These are phyloP conservation scores for Ptychobarbus kaznakovi DNA, from an alignment of 2,797 vertebrate genomes.

Conservation along the genomic window DNA sequence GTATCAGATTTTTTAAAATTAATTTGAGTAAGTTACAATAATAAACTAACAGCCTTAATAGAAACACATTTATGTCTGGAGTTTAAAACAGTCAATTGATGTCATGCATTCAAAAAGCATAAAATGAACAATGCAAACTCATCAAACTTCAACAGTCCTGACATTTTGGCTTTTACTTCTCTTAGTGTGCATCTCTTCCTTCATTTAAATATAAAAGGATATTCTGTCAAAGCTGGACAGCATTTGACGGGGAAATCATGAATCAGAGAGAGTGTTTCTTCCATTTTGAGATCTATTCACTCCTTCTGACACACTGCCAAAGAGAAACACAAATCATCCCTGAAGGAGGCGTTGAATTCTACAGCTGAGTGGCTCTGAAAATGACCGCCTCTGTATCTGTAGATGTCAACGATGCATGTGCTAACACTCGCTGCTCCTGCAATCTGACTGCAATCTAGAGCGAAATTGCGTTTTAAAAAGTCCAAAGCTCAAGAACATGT, in stretches of 20 bases:
- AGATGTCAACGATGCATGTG: slow-evolving; percentile 31
- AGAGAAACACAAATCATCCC: slow-evolving; percentile 10
- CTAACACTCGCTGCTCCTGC: slow-evolving; percentile 33
- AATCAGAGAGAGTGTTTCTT: slow-evolving; percentile 14
- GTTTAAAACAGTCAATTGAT: background rate
- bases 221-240: slow-evolving; percentile 15
- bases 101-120: slow-evolving; percentile 21
- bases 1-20: background rate
- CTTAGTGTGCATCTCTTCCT: background rate
- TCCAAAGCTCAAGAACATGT: background rate
- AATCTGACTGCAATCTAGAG: slow-evolving; percentile 33
- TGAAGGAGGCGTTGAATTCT: background rate
- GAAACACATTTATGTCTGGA: background rate
- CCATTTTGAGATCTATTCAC: slow-evolving; percentile 33
- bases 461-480: slow-evolving; percentile 21
- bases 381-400: slow-evolving; percentile 19
- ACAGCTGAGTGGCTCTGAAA: slow-evolving; percentile 16
- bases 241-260: slow-evolving; percentile 23
- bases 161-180: background rate
- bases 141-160: background rate
- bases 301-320: slow-evolving; percentile 19
- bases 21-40: background rate
- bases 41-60: background rate
- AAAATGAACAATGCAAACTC: background rate
- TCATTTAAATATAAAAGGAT: slow-evolving; percentile 9